Conservation (phyloP, 2,888 invertebrate species). For the Cephus nigrinus region DNA sequence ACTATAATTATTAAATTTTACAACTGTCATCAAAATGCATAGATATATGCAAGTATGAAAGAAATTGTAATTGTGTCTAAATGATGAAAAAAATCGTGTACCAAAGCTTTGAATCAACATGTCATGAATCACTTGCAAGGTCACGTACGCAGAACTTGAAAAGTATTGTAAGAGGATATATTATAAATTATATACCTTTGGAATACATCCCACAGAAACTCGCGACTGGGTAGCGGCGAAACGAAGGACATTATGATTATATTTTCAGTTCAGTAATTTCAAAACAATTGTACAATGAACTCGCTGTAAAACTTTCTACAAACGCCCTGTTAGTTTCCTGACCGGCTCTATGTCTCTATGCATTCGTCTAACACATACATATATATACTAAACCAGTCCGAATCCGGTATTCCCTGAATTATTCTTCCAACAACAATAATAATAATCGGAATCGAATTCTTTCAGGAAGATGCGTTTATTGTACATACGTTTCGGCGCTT, state of each 20-base stretch:
- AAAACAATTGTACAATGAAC: background rate
- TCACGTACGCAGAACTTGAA: background rate
- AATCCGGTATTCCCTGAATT: background rate
- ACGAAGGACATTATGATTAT: conserved; percentile 65
- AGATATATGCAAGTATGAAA: background rate
- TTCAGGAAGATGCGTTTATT: background rate
- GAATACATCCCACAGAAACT: conserved; percentile 85
- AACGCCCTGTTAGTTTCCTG: background rate
- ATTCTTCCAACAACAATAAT: background rate
- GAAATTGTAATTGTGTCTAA: background rate
- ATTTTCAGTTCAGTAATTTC: background rate
- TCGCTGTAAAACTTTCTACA: background rate
- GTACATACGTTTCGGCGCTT: background rate
- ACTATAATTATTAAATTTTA: background rate
- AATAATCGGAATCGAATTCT: background rate
- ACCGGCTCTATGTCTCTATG: background rate
- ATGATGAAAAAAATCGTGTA: background rate
- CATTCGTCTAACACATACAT: background rate
- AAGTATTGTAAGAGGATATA: background rate
- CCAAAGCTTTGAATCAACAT: background rate
- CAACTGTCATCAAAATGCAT: conserved; percentile 4
- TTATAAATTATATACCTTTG: conserved; percentile 71
- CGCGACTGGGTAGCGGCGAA: conserved; percentile 79
- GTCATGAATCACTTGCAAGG: background rate
- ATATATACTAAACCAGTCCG: background rate